Percentiles rank a stretch among this genome's conserved stretches.
These are phyloP conservation scores for Ctenomys sociabilis DNA, from an alignment of 2,113 vertebrate species.

Conservation along the genomic window DNA sequence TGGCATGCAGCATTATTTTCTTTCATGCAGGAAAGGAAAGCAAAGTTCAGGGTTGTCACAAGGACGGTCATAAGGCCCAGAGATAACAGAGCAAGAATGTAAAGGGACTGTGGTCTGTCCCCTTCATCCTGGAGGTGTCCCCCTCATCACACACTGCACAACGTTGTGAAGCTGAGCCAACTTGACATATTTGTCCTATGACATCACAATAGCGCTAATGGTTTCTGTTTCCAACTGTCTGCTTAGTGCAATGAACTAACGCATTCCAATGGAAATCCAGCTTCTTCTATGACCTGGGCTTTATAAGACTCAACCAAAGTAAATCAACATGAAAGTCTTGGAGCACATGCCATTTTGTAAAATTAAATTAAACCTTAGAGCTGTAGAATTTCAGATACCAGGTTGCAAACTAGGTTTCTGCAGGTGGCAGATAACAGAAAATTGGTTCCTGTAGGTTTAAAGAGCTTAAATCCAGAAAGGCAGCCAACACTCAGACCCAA, in stretches of 20 bases:
- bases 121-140: background rate
- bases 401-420: background rate
- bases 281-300: background rate
- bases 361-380: background rate
- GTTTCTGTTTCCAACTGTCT: constrained; percentile 39
- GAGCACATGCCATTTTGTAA: background rate
- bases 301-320: background rate
- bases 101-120: background rate
- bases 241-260: constrained; percentile 36
- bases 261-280: constrained; percentile 52
- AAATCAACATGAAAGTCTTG: background rate
- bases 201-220: background rate
- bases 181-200: constrained; percentile 19
- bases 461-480: background rate
- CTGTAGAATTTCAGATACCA: background rate
- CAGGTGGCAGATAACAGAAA: background rate
- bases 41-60: background rate
- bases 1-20: background rate
- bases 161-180: constrained; percentile 28
- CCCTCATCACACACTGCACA: background rate
- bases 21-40: background rate
- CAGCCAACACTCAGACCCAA: background rate
- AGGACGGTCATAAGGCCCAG: background rate
- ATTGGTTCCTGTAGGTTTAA: background rate
- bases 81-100: background rate